Base-by-base conservation (phyloP, 2,888 invertebrate species). In the Oxyscelio sp. region DNA sequence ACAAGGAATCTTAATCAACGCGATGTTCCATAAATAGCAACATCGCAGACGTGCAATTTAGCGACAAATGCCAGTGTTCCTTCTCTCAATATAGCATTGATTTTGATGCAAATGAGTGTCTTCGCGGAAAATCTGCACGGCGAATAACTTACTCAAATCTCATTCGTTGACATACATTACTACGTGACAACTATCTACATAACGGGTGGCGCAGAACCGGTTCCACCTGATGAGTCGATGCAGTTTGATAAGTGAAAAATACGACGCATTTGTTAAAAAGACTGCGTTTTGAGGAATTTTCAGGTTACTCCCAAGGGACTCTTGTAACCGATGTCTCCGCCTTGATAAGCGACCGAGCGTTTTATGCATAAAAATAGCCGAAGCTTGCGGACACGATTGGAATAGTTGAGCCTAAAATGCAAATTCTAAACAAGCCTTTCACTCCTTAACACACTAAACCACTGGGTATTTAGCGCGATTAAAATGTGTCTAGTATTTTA, bases 391-490 rank as follows among this genome's bases (percentile, higher is more conserved):
- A 45, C 61, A 22, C 52, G 45, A 45, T 45, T 45, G 19, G 45
- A 63, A 73, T 63, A 34, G 38, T 38, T 50, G 27, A 68, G 43
- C n/a, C 22, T 58, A 59, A 75, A 82, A 82, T 82, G 81, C 70
- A 82, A 70, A 82, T 82, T 70, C 9, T 11, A 56, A 66, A 19
- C 19, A 13, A 50, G 70, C 75, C 81, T 82, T 82, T 75, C 81
- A 70, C 81, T 82, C 54, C 75, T 61, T 82, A 75, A 75, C 80
- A 81, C 50, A 74, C 74, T 82, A 70, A 75, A 54, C 54, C 70
- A 75, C 40, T 75, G 74, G 75, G 27, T 70, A 75, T 70, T 68
- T 50, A 66, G 68, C 61, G 24, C 63, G 52, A 38, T 70, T 58
- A 40, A 43, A 15, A n/a, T n/a, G 15, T 24, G 68, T 54, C 68